Evolutionary conservation across 2,888 invertebrate genomes (phyloP).

Genomic region (Ischnus inquisitorius): DNA sequence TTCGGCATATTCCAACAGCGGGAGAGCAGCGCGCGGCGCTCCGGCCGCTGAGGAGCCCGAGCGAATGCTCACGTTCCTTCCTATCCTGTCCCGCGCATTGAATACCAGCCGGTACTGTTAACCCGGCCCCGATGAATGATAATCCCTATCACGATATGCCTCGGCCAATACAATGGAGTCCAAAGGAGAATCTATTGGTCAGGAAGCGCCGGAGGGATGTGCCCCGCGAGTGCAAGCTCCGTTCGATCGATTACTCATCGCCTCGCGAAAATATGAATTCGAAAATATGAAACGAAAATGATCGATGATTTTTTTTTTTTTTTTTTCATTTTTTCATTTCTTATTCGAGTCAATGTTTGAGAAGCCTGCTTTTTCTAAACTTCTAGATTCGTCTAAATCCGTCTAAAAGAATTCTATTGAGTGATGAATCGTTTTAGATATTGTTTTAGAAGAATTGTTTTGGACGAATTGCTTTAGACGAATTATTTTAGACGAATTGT

Average conservation of each 20-base stretch:
- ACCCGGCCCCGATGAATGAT: slow-evolving; percentile 80
- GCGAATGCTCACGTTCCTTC: slow-evolving; percentile 55
- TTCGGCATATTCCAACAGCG: slow-evolving; percentile 21
- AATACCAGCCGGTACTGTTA: slow-evolving; percentile 73
- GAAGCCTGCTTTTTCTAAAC: no score
- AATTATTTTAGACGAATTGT: no score
- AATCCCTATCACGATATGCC: slow-evolving; percentile 81
- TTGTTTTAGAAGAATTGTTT: no score
- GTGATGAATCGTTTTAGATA: no score
- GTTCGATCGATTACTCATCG: neutral
- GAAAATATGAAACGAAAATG: no score
- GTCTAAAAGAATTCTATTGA: no score
- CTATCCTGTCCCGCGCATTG: slow-evolving; percentile 6
- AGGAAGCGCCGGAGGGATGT: slow-evolving; percentile 59
- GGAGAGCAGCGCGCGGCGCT: neutral
- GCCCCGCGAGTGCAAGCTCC: neutral
- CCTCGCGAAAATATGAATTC: neutral
- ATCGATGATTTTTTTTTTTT: no score
- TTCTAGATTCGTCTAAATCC: no score
- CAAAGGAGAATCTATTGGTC: slow-evolving; percentile 76
- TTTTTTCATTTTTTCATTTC: no score
- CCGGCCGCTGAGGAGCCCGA: neutral
- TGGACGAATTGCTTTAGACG: no score
- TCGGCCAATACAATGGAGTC: slow-evolving; percentile 79
- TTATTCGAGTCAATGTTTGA: no score